Evolutionary conservation across 2,113 vertebrate genomes (phyloP).

Genomic region (Cygnus buccinator): DNA sequence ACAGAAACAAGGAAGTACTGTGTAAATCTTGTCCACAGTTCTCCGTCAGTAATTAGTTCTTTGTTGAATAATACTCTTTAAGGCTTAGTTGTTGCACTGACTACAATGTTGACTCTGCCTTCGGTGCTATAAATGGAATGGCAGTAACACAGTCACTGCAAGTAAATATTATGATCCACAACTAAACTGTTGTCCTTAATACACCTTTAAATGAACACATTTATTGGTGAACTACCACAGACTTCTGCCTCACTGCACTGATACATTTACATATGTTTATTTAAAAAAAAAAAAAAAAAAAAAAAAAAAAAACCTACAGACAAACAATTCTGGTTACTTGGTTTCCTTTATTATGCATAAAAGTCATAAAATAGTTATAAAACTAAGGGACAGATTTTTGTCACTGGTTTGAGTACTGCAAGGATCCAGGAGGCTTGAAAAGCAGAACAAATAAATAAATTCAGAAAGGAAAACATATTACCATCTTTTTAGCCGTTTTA

Average conservation of each 20-base stretch:
- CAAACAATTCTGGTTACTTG: neutral
- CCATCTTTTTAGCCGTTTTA: neutral
- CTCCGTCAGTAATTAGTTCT: neutral
- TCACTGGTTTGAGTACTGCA: neutral
- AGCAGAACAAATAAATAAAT: neutral
- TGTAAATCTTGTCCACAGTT: neutral
- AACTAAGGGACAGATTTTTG: neutral
- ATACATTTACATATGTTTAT: rapidly evolving
- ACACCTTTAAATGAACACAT: neutral
- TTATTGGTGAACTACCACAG: neutral
- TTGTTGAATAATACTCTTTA: neutral
- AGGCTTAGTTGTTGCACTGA: neutral
- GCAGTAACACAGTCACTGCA: neutral
- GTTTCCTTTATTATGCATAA: neutral
- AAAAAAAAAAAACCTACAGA: neutral
- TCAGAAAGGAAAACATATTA: neutral
- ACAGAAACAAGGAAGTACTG: neutral
- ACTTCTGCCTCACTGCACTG: neutral
- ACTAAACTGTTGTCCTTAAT: neutral
- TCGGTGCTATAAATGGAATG: neutral
- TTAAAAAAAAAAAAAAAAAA: neutral
- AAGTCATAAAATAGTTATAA: neutral
- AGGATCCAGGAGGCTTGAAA: neutral
- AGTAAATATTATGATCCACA: neutral
- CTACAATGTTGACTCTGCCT: neutral